Percentiles rank a stretch among this genome's conserved stretches.
Evolutionary conservation across 1,140 invertebrate genomes (phyloP).

Genomic region (Charaxes varanes): DNA sequence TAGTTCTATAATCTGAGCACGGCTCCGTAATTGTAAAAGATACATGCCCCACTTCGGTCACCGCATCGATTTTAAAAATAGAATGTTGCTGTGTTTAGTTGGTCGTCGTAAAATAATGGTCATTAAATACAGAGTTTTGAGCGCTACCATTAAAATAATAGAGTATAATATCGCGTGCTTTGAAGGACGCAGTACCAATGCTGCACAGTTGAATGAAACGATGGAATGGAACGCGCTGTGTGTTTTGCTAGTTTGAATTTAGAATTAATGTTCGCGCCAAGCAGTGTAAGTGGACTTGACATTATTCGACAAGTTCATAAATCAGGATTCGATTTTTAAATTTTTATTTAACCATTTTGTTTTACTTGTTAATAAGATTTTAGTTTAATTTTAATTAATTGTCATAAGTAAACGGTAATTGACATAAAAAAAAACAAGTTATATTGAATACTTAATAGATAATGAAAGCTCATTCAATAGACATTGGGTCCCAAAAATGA

Average conservation of each 20-base stretch:
- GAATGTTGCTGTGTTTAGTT: slow-evolving; percentile 52
- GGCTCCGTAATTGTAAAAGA: slow-evolving; percentile 48
- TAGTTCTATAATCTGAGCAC: slow-evolving; percentile 30
- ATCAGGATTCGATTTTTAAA: not conserved
- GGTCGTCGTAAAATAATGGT: slow-evolving; percentile 39
- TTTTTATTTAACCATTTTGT: not conserved
- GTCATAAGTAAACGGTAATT: too few species aligned
- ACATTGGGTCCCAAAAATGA: too few species aligned
- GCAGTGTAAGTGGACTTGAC: slow-evolving; percentile 5
- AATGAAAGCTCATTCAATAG: too few species aligned
- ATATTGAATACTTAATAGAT: too few species aligned
- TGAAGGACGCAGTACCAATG: not conserved
- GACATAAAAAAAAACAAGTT: too few species aligned
- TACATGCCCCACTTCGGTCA: slow-evolving; percentile 54
- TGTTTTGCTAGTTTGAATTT: slow-evolving; percentile 20
- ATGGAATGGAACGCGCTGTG: slow-evolving; percentile 24
- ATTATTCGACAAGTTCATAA: slow-evolving; percentile 6
- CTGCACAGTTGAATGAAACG: slow-evolving; percentile 41
- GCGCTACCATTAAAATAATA: slow-evolving; percentile 25
- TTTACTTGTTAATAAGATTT: too few species aligned
- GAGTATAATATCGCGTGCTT: slow-evolving; percentile 26
- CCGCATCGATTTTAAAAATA: slow-evolving; percentile 67
- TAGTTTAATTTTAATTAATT: too few species aligned
- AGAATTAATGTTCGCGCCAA: slow-evolving; percentile 11
- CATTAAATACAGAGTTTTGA: slow-evolving; percentile 19